Conservation (phyloP, 2,797 vertebrate genomes). For the Geotrypetes seraphini region DNA sequence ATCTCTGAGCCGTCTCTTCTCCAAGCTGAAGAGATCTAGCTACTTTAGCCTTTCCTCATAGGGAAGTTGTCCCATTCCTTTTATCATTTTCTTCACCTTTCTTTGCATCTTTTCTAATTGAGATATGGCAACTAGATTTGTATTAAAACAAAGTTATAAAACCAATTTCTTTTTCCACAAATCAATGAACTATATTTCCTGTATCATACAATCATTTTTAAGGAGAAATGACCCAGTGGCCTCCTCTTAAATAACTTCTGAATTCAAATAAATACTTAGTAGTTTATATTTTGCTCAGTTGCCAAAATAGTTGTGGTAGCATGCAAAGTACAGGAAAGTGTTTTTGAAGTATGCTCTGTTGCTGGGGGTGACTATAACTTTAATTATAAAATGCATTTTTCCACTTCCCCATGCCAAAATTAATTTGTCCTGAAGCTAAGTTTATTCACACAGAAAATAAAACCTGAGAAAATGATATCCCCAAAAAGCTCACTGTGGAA, state of each 20-base stretch:
- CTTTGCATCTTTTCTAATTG: too few species aligned
- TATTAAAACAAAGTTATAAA: conserved; percentile 6
- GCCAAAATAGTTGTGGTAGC: conserved; percentile 30
- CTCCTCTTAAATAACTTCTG: conserved; percentile 37
- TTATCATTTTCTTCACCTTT: too few species aligned
- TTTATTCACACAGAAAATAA: conserved; percentile 22
- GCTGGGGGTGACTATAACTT: conserved; percentile 27
- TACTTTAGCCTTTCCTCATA: too few species aligned
- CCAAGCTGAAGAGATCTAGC: too few species aligned
- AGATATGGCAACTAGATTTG: too few species aligned
- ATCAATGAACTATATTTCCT: conserved; percentile 10
- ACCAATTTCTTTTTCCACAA: conserved; percentile 14
- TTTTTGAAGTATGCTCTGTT: conserved; percentile 7
- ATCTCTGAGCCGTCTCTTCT: too few species aligned
- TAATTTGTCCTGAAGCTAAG: conserved; percentile 34
- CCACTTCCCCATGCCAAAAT: conserved; percentile 42
- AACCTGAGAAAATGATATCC: conserved; percentile 21
- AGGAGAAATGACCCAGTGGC: conserved; percentile 37
- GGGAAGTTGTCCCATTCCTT: too few species aligned
- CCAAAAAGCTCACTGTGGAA: conserved; percentile 15
- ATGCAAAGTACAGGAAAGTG: conserved; percentile 2
- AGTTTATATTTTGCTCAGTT: conserved; percentile 29
- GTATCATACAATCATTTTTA: conserved; percentile 7
- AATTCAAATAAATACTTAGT: conserved; percentile 47
- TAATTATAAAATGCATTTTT: conserved; percentile 45